Conservation (phyloP, 2,888 invertebrate species). For the Mechanitis mazaeus region DNA sequence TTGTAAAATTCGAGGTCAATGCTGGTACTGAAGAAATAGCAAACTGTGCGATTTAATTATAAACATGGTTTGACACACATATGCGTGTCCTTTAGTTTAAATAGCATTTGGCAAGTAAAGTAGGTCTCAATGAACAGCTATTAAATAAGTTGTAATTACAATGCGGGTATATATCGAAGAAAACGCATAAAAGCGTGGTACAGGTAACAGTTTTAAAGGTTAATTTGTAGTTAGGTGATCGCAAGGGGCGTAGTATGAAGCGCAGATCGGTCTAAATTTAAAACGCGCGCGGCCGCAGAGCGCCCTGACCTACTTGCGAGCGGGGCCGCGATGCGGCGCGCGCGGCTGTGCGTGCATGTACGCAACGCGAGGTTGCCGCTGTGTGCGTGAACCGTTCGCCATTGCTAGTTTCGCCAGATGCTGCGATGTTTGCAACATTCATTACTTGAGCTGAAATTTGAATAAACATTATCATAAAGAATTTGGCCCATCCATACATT, state of each 20-base stretch:
- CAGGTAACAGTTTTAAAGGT: constrained; percentile 34
- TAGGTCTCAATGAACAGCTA: constrained; percentile 14
- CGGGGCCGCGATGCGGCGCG: constrained; percentile 75
- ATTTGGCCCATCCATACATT: constrained; percentile 11
- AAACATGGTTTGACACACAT: constrained; percentile 20
- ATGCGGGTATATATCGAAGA: constrained; percentile 7
- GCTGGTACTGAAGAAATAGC: neutral
- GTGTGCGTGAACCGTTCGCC: constrained; percentile 67
- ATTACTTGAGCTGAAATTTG: constrained; percentile 43
- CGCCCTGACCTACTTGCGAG: constrained; percentile 76
- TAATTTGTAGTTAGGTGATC: constrained; percentile 61
- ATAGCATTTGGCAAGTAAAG: constrained; percentile 20
- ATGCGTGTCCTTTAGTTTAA: constrained; percentile 19
- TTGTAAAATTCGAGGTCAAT: constrained; percentile 2
- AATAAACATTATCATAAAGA: constrained; percentile 31
- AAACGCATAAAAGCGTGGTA: constrained; percentile 33
- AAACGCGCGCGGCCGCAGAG: constrained; percentile 73
- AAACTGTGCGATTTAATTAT: constrained; percentile 14
- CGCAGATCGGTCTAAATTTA: constrained; percentile 75
- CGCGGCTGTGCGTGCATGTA: constrained; percentile 60
- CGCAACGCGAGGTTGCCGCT: constrained; percentile 45
- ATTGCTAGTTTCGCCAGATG: constrained; percentile 73
- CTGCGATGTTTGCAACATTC: constrained; percentile 66
- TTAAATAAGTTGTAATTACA: constrained; percentile 3
- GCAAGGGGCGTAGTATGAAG: constrained; percentile 69